Evolutionary conservation across 2,888 invertebrate species (phyloP), one percentile per base, ranked within the genome.

Genomic region (Octonoba sinensis): DNA sequence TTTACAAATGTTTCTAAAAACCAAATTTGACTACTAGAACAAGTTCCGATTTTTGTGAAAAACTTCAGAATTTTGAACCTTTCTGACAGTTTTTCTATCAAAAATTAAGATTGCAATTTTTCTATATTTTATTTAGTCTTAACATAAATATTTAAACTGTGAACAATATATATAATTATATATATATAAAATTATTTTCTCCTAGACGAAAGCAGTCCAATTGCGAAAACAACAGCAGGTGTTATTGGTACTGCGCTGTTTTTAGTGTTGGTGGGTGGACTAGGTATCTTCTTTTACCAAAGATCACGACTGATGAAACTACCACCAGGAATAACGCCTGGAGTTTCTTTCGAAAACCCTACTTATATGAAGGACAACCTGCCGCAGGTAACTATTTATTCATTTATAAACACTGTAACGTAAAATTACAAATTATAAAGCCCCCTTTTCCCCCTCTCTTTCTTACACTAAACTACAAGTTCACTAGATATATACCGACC

Each of bases 221-320:
- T 71, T 16, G 73, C 64, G 11, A 83, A 83, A 51, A 77, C 73
- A 59, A 65, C 92, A 0, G 91, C 93, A 0, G 93, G 92, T 3
- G 90, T 92, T 1, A 91, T 86, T 11, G 74, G 83, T n/a, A 62
- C 82, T n/a, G 54, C 92, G 13, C 89, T 92, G 24, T 92, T 93
- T 3, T 89, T 92, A 83, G 87, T 92, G 24, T 89, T 92, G 0
- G 91, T 92, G 0, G 92, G 91, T 0, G 92, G 91, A 8, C 90
- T 92, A 67, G 89, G 93, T 46, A 89, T 91, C 16, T 85, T 83
- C 81, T 79, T 82, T 18, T 85, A 85, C 66, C 75, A 73, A 54
- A 76, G 82, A 46, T 57, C 46, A 13, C 64, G 69, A 3, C 66
- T 77, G 3, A 73, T 78, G 67, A 78, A 75, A n/a, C 73, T 83